These are phyloP conservation scores for Ailuropoda melanoleuca DNA, from an alignment of 2,113 vertebrate genomes.

Conservation along the genomic window DNA sequence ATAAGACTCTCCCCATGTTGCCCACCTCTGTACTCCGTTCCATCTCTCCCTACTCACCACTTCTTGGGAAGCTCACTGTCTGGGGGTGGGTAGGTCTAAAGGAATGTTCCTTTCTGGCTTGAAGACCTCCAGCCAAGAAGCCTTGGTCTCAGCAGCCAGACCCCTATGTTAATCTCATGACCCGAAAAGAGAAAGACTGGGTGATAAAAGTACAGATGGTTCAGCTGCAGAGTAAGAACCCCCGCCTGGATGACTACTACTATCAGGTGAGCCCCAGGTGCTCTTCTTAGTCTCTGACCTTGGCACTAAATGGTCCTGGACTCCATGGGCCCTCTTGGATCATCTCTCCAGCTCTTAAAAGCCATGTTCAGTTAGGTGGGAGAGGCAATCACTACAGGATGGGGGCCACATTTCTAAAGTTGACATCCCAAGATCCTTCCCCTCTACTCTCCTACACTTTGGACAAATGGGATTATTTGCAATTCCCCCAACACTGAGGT, in stretches of 20 bases:
- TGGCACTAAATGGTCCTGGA: not conserved
- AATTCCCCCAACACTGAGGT: not conserved
- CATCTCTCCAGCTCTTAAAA: not conserved
- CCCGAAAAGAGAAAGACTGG: conserved; percentile 94
- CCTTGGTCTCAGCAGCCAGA: conserved; percentile 84
- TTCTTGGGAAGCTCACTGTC: not conserved
- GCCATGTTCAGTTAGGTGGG: not conserved
- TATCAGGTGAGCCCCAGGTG: conserved; percentile 89
- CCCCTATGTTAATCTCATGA: conserved; percentile 91
- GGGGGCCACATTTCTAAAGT: not conserved
- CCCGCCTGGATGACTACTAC: conserved; percentile 93
- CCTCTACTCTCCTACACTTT: not conserved
- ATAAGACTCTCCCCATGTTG: not conserved
- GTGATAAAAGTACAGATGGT: conserved; percentile 95
- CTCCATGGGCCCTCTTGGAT: not conserved
- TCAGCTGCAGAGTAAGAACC: conserved; percentile 95
- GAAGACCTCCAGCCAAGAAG: conserved; percentile 83
- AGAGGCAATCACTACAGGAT: not conserved
- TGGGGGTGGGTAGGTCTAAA: not conserved
- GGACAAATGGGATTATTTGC: not conserved
- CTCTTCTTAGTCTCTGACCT: not conserved
- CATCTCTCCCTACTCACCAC: not conserved
- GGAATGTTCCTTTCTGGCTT: not conserved
- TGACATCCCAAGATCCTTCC: not conserved
- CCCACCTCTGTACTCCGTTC: not conserved